Evolutionary conservation across 2,797 vertebrate genomes (phyloP).

Genomic region (Scarus forsteni): DNA sequence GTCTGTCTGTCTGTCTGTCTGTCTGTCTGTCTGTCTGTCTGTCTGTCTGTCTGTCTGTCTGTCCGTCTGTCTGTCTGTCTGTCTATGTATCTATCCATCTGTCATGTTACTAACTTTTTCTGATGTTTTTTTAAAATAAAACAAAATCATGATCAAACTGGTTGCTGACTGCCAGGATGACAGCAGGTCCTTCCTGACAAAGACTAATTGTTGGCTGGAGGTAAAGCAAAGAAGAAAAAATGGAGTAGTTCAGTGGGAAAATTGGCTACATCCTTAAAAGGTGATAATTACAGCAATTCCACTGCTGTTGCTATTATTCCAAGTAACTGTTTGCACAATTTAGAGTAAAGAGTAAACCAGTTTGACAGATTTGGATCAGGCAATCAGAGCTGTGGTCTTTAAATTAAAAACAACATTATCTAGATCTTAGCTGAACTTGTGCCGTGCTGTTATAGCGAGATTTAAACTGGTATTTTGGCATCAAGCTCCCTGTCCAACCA

Average conservation of each 20-base stretch:
- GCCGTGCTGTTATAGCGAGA: constrained; percentile 6
- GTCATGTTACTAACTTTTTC: background rate
- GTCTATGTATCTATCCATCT: background rate
- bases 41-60: too few relatives aligned
- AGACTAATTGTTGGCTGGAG: constrained; percentile 10
- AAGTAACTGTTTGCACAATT: constrained; percentile 7
- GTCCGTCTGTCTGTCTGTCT: too few relatives aligned
- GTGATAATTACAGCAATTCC: constrained; percentile 17
- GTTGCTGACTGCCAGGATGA: constrained; percentile 2
- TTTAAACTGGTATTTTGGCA: constrained; percentile 16
- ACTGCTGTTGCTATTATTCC: background rate
- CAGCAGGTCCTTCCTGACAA: constrained; percentile 17
- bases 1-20: too few relatives aligned
- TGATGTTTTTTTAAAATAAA: constrained; percentile 17
- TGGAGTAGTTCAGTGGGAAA: background rate
- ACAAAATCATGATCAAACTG: background rate
- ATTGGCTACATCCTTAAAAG: constrained; percentile 2
- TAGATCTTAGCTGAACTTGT: constrained; percentile 21
- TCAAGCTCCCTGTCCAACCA: constrained; percentile 45
- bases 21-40: too few relatives aligned
- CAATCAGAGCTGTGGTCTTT: constrained; percentile 16
- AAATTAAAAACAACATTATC: constrained; percentile 7
- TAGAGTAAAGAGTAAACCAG: constrained; percentile 5
- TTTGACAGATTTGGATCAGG: constrained; percentile 14
- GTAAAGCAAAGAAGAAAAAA: constrained; percentile 5